Percentiles rank a stretch among this genome's conserved stretches.
These are phyloP conservation scores for Lucifuga dentata DNA, from an alignment of 2,113 vertebrate genomes.

Conservation along the genomic window DNA sequence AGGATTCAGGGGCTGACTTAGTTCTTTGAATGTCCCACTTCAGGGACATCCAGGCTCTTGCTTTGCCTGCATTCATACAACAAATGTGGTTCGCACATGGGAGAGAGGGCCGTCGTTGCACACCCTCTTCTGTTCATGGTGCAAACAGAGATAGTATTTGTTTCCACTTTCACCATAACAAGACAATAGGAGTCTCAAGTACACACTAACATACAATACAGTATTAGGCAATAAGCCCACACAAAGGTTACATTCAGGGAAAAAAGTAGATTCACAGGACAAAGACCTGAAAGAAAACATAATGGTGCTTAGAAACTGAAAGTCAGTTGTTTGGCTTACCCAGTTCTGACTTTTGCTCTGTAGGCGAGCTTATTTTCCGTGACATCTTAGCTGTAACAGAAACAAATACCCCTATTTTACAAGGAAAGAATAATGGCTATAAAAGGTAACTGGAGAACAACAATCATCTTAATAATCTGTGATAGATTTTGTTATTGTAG, in stretches of 20 bases:
- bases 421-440: slow-evolving; percentile 16
- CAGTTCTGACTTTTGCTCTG: slow-evolving; percentile 94
- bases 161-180: slow-evolving; percentile 29
- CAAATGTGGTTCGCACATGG: slow-evolving; percentile 39
- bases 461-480: no score
- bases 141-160: slow-evolving; percentile 57
- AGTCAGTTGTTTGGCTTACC: slow-evolving; percentile 87
- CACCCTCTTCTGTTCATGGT: slow-evolving; percentile 46
- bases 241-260: slow-evolving; percentile 1
- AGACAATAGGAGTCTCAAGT: slow-evolving; percentile 31
- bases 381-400: slow-evolving; percentile 97
- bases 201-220: neutral
- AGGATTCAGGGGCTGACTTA: slow-evolving; percentile 50
- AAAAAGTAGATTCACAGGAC: slow-evolving; percentile 1
- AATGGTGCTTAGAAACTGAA: slow-evolving; percentile 35
- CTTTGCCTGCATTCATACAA: slow-evolving; percentile 21
- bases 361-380: slow-evolving; percentile 96
- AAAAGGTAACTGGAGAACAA: slow-evolving; percentile 6
- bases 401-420: slow-evolving; percentile 70
- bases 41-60: slow-evolving; percentile 19
- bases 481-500: no score
- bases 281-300: slow-evolving; percentile 46
- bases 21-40: slow-evolving; percentile 54
- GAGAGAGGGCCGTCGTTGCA: slow-evolving; percentile 27
- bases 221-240: neutral